Evolutionary conservation across 2,113 vertebrate species (phyloP).

Genomic region (Capra hircus): DNA sequence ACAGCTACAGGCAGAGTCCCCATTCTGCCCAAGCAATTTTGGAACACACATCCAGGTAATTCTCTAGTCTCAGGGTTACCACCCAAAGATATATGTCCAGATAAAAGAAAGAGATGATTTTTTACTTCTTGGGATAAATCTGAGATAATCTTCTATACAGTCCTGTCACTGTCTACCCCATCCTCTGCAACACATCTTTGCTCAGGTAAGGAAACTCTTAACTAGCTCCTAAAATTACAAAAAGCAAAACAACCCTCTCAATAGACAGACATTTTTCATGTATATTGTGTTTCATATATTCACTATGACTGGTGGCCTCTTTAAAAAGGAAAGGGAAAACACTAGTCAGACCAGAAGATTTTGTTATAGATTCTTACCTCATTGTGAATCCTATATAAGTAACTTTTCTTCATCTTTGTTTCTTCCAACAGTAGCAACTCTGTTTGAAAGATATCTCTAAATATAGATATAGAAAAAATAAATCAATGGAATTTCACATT

Average conservation of each 20-base stretch:
- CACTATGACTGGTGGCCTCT: neutral
- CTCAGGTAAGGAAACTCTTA: neutral
- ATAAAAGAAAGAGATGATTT: neutral
- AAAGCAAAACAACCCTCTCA: neutral
- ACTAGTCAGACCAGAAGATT: neutral
- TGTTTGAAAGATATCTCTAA: neutral
- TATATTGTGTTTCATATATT: neutral
- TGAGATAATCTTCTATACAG: neutral
- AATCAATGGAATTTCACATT: neutral
- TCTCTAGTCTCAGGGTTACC: neutral
- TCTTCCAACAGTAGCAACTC: neutral
- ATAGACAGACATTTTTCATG: neutral
- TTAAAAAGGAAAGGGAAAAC: neutral
- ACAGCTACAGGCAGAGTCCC: neutral
- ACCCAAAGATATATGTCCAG: neutral
- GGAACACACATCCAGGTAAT: neutral
- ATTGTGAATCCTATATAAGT: neutral
- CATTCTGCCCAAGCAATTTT: neutral
- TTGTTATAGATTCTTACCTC: neutral
- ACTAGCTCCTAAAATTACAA: neutral
- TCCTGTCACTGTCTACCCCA: neutral
- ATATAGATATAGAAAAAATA: neutral
- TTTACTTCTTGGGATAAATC: neutral
- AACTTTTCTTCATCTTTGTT: neutral
- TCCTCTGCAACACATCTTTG: neutral